phyloP scores from a whole-genome alignment of 2,113 vertebrate species.

The Zootoca vivipara region DNA sequence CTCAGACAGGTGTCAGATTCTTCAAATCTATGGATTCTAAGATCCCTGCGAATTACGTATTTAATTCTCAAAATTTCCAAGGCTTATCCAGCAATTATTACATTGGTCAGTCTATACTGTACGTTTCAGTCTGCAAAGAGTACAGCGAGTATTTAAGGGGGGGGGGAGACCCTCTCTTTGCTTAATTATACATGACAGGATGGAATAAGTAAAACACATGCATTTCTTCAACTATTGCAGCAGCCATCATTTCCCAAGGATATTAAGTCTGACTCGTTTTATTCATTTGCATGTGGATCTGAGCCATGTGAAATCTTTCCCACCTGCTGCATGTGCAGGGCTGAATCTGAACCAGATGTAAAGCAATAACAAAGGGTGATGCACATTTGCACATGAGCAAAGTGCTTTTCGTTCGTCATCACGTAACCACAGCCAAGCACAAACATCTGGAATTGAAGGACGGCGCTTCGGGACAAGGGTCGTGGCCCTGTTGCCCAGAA shows the following conservation, averaged over 20 bases:
- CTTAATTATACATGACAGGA: slow-evolving; percentile 5
- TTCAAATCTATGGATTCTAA: neutral
- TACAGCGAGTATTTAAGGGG: neutral
- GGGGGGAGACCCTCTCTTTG: neutral
- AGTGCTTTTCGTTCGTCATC: neutral
- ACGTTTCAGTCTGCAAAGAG: neutral
- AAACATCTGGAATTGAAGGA: neutral
- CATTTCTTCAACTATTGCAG: slow-evolving; percentile 10
- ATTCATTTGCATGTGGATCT: slow-evolving; percentile 13
- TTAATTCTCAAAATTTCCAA: neutral
- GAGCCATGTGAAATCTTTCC: neutral
- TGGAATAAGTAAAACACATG: neutral
- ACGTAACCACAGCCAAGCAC: neutral
- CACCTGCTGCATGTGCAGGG: neutral
- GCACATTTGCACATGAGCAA: neutral
- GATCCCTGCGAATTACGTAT: neutral
- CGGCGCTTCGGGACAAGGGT: neutral
- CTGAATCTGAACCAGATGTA: neutral
- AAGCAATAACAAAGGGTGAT: neutral
- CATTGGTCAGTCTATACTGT: neutral
- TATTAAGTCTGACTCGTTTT: neutral
- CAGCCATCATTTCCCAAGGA: neutral
- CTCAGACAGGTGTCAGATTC: neutral
- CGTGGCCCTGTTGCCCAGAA: neutral
- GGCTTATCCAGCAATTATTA: neutral